phyloP scores from a whole-genome alignment of 2,888 invertebrate species.

The Cinara cedri region DNA sequence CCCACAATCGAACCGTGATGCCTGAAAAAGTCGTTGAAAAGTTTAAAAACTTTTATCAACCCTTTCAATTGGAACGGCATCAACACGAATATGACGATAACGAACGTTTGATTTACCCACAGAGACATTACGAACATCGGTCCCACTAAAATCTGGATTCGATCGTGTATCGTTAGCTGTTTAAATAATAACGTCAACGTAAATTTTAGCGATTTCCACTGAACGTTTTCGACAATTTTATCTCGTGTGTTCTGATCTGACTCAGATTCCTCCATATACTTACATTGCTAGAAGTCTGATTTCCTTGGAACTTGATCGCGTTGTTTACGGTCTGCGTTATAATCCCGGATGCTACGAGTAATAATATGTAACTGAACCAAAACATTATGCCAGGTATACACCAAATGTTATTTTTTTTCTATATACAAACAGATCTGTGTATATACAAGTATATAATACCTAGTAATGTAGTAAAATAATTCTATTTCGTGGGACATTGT shows the following conservation, averaged over 20 bases:
- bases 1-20: slow-evolving; percentile 20
- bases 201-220: no score
- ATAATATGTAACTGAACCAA: slow-evolving; percentile 44
- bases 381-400: slow-evolving; percentile 49
- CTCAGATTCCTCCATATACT: background rate
- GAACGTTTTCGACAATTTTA: no score
- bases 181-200: background rate
- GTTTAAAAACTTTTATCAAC: slow-evolving; percentile 48
- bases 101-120: slow-evolving; percentile 47
- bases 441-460: no score
- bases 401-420: slow-evolving; percentile 50
- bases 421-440: background rate
- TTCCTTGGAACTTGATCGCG: slow-evolving; percentile 58
- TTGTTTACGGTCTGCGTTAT: slow-evolving; percentile 31
- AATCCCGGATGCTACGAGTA: slow-evolving; percentile 52
- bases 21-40: slow-evolving; percentile 42
- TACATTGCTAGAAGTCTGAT: slow-evolving; percentile 41
- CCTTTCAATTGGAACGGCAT: slow-evolving; percentile 54
- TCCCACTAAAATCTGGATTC: slow-evolving; percentile 56
- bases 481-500: no score
- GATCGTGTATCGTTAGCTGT: slow-evolving; percentile 57
- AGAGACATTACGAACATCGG: slow-evolving; percentile 58
- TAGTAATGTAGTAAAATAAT: no score
- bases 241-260: no score
- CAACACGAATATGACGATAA: slow-evolving; percentile 39